Evolutionary conservation across 2,797 vertebrate species (phyloP), one percentile per base, ranked within the genome.

Genomic region (Pelodytes ibericus): DNA sequence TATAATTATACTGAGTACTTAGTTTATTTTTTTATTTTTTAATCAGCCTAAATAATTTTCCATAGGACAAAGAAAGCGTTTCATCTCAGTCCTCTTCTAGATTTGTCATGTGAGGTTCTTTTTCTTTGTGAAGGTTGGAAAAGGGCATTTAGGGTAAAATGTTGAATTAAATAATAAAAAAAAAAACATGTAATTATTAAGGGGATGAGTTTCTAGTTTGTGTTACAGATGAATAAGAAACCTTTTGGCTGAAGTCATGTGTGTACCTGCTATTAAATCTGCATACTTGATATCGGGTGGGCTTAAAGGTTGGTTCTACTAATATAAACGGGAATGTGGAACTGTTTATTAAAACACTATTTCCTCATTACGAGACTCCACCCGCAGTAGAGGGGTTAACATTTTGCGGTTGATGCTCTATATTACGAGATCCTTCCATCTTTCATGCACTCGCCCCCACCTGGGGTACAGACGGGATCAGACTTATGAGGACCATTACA

Each of bases 401-500:
- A 22, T 18, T 24, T n/a, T 30, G 31, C 63, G 60, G 58, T 30
- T 51, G 22, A 41, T 39, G 18, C 41, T 69, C 30, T 9, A 44
- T 63, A 70, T 57, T 70, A 62, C 22, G 29, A 71, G 36, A 56
- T n/a, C 29, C n/a, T 53, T 76, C 58, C 44, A 63, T 63, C 24
- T 62, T 69, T 70, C 29, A 22, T 29, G 57, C 24, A 11, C 59
- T 9, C 33, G 24, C 56, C 41, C 62, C 62, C 33, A 41, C 47
- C 60, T 15, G 75, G 13, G 22, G 18, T 1, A 68, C 11, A 3
- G 22, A 80, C 39, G 81, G 70, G 16, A 47, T 75, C 75, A 77
- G 68, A 39, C 77, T 80, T 1, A 78, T 72, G 75, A 78, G 76
- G 70, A 62, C 41, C 70, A 78, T 72, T 72, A 67, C 53, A 56